Evolutionary conservation across 2,113 vertebrate species (phyloP), one percentile per base, ranked within the genome.

Genomic region (Pterocles orientalis): DNA sequence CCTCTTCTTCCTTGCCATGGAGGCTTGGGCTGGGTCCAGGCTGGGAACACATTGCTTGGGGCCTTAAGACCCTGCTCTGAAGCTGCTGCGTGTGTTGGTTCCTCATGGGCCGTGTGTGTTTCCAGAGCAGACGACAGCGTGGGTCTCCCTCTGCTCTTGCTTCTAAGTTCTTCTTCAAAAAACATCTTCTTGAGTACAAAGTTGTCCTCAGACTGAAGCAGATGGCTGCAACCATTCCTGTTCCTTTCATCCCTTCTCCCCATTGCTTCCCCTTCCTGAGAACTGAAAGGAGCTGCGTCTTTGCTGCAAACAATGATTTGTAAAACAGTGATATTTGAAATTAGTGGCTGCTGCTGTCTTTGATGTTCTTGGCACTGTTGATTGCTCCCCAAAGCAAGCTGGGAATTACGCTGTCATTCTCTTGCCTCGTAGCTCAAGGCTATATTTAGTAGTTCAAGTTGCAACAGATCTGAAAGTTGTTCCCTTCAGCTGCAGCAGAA

Each of bases 401-500:
- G 94, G 96, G 91, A 95, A 84, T 95, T 82, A 86, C 31, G 7
- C 87, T 90, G 87, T 39, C 87, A 34, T 76, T 79, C 92, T 71
- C 72, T 75, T 94, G 93, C 96, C 91, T 89, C 86, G 9, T 91
- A 95, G 96, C 96, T 95, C 81, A 86, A 34, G 96, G 96, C 94
- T 94, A 83, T 92, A 89, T 91, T 96, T 90, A 80, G 94, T 48
- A 66, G 56, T 87, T 95, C 69, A 75, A 94, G 86, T 94, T 94
- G 88, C 86, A 92, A 33, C 96, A 94, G 86, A 91, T 93, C 80
- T 91, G 92, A 79, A 83, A 95, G 86, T 90, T 11, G 54, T 92
- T 94, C 85, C 91, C 89, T 83, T 92, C 28, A 87, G 88, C 88
- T 82, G 92, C 92, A 79, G 90, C 85, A 24, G 65, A 14, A 51